Conservation (phyloP, 1,140 invertebrate species). For the Drusus annulatus region DNA sequence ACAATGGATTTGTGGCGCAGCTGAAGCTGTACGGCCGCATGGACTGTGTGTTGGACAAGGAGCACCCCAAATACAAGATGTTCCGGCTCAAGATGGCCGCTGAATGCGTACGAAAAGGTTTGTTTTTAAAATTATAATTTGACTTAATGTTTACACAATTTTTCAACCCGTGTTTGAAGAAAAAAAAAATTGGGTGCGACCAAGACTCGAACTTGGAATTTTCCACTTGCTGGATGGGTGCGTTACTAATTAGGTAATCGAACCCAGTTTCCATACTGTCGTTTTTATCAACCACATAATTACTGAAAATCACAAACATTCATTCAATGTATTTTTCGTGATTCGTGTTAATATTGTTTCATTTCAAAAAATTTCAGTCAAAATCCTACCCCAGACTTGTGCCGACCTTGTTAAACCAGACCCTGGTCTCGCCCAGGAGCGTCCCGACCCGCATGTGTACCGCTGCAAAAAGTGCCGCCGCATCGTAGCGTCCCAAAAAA, state of each 20-base stretch:
- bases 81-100: constrained; percentile 84
- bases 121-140: constrained; percentile 13
- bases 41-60: constrained; percentile 80
- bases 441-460: constrained; percentile 86
- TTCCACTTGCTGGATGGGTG: too few species aligned
- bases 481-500: constrained; percentile 83
- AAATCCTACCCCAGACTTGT: constrained; percentile 85
- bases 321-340: too few species aligned
- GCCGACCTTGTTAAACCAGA: constrained; percentile 84
- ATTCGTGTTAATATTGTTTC: too few species aligned
- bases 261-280: too few species aligned
- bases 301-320: too few species aligned
- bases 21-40: constrained; percentile 84
- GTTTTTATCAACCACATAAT: too few species aligned
- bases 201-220: too few species aligned
- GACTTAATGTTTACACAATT: too few species aligned
- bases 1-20: constrained; percentile 83
- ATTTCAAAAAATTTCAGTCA: constrained; percentile 72
- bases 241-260: too few species aligned
- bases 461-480: constrained; percentile 85
- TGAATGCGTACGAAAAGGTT: constrained; percentile 84
- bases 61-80: constrained; percentile 82
- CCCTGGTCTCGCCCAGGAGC: constrained; percentile 81
- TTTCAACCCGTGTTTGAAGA: too few species aligned
- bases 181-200: too few species aligned